Percentiles rank a stretch among this genome's conserved stretches.
phyloP scores from a whole-genome alignment of 1,140 invertebrate species.

The Zophobas morio region DNA sequence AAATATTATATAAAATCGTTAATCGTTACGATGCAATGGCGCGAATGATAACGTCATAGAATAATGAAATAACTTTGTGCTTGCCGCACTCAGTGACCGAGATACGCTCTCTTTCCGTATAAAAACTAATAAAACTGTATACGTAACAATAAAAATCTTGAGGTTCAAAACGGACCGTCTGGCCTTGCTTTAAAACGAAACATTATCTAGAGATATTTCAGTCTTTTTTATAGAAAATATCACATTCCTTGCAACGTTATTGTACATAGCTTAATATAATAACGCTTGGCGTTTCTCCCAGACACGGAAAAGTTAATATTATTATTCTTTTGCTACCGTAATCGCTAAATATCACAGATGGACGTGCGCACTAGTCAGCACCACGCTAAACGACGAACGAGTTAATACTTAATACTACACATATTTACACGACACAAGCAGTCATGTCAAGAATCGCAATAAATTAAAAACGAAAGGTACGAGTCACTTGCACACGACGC shows the following conservation, averaged over 20 bases:
- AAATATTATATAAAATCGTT: constrained; percentile 60
- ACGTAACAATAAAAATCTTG: constrained; percentile 48
- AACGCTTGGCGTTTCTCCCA: constrained; percentile 58
- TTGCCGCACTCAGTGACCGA: constrained; percentile 61
- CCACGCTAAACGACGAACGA: constrained; percentile 67
- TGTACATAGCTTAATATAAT: constrained; percentile 44
- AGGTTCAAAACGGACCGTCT: constrained; percentile 47
- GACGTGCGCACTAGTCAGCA: constrained; percentile 63
- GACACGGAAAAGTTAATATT: constrained; percentile 65
- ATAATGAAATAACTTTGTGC: constrained; percentile 65
- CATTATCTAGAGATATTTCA: constrained; percentile 66
- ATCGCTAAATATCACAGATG: constrained; percentile 67
- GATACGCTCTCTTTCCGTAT: constrained; percentile 57
- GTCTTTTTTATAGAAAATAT: constrained; percentile 66
- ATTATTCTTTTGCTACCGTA: constrained; percentile 65
- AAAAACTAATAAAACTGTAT: constrained; percentile 19
- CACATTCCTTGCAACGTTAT: constrained; percentile 62
- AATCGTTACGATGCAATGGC: constrained; percentile 65
- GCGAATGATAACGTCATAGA: constrained; percentile 65
- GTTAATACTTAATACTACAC: constrained; percentile 66
- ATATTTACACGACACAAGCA: constrained; percentile 65
- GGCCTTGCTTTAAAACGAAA: constrained; percentile 58
- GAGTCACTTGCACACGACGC: constrained; percentile 60
- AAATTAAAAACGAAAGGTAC: constrained; percentile 57
- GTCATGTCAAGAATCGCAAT: constrained; percentile 62